These are phyloP conservation scores for Epiblema foenella DNA, from an alignment of 2,888 invertebrate genomes.

Conservation along the genomic window DNA sequence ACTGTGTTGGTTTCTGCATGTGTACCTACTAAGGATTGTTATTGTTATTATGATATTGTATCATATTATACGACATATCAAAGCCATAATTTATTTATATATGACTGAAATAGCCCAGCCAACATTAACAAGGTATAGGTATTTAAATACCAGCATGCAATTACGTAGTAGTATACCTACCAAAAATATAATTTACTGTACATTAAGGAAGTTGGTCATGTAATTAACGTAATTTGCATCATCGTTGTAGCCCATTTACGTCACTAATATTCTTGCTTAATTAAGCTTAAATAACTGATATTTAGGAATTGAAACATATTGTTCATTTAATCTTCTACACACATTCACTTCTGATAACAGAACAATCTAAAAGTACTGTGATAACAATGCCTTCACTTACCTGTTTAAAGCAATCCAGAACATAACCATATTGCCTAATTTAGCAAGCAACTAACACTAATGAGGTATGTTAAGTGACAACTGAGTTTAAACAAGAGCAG, in stretches of 20 bases:
- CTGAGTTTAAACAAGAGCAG: conserved; percentile 22
- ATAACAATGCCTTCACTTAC: conserved; percentile 33
- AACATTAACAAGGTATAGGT: neutral
- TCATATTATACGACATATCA: neutral
- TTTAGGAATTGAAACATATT: neutral
- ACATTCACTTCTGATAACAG: conserved; percentile 23
- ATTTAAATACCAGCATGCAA: neutral
- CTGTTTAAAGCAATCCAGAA: conserved; percentile 37
- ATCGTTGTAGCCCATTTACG: conserved; percentile 7
- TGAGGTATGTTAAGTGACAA: conserved; percentile 27
- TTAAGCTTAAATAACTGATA: neutral
- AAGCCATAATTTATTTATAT: neutral
- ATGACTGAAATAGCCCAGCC: neutral
- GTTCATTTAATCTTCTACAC: conserved; percentile 15
- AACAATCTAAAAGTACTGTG: conserved; percentile 37
- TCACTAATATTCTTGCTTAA: conserved; percentile 1
- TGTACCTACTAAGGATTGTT: neutral
- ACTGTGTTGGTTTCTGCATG: conserved; percentile 5
- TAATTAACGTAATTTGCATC: conserved; percentile 1
- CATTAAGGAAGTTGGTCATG: conserved; percentile 9
- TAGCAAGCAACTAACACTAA: conserved; percentile 18
- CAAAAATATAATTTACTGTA: neutral
- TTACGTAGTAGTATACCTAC: neutral
- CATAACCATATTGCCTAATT: conserved; percentile 36
- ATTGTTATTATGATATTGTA: neutral